These are phyloP conservation scores for Orthosia incerta DNA, from an alignment of 2,888 invertebrate genomes.

Conservation along the genomic window DNA sequence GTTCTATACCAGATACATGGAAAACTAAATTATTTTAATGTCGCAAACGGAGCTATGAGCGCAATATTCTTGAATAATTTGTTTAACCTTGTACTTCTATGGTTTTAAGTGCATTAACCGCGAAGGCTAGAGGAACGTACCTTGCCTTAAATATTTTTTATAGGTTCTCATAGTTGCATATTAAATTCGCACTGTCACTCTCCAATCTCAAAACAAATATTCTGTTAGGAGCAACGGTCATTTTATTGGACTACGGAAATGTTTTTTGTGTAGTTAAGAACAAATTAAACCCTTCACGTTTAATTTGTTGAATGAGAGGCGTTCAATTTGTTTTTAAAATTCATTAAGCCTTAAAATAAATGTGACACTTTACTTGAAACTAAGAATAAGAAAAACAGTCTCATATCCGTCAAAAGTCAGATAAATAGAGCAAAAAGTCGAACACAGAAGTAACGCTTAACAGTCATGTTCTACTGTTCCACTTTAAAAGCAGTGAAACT, in stretches of 20 bases:
- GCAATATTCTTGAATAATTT: constrained; percentile 33
- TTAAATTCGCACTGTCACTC: no score
- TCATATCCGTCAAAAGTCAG: background rate
- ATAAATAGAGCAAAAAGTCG: constrained; percentile 38
- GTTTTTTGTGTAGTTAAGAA: no score
- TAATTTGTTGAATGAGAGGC: no score
- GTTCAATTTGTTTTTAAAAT: no score
- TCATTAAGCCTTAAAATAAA: background rate
- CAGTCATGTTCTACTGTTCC: constrained; percentile 29
- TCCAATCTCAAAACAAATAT: no score
- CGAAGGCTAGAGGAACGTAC: background rate
- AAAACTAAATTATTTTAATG: constrained; percentile 41
- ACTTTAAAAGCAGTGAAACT: constrained; percentile 31
- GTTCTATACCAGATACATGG: constrained; percentile 47
- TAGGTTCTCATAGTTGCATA: no score
- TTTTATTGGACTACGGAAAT: no score
- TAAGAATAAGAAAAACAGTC: background rate
- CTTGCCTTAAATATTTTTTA: background rate
- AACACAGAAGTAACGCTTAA: constrained; percentile 27
- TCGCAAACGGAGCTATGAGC: constrained; percentile 17
- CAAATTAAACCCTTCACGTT: no score
- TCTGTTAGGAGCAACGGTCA: no score
- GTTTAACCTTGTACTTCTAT: constrained; percentile 31
- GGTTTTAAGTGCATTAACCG: constrained; percentile 10
- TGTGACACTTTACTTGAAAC: constrained; percentile 4